Evolutionary conservation across 1,140 invertebrate genomes (phyloP), one percentile per base, ranked within the genome.

Genomic region (Teleopsis dalmanni): DNA sequence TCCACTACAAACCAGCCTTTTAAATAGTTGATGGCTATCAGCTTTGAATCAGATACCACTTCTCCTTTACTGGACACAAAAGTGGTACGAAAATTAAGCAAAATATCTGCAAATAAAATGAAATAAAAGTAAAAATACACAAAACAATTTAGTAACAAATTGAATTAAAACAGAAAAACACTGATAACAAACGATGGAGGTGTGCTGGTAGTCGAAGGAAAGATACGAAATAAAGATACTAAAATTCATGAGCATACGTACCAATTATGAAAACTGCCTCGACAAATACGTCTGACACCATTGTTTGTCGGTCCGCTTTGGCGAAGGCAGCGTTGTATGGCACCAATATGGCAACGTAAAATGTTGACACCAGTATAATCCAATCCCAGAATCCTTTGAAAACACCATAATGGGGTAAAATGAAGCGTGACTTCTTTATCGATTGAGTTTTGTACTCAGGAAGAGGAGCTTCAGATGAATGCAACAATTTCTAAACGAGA

Each of bases 341-440:
- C 33, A 98, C 97, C 51, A 97, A 88, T 41, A 98, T 86, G 10
- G 96, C 96, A 19, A 98, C 96, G 74, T 99, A 99, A 70, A 98
- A 95, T 31, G 96, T 98, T 14, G 95, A 90, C 47, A 98, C 82
- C 7, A 99, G 79, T 61, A 98, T 96, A 38, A 98, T 79, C 95
- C 95, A 98, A 74, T 99, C 96, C 96, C 96, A 99, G 64, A 93
- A 92, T 40, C 91, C 95, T 76, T 98, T 99, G 72, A 98, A 97
- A 52, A 93, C 83, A 2, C 95, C 95, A 72, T 99, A 99, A 78
- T 99, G 96, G 21, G 95, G 91, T 38, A 99, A 79, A 62, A 96
- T 90, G 70, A 93, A 91, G 57, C 85, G 81, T 54, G 92, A 93
- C 72, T 92, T 94, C 75, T 95, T 91, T 58, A 92, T 80, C 42